Conservation (phyloP, 2,113 vertebrate species). For the Notiomystis cincta region DNA sequence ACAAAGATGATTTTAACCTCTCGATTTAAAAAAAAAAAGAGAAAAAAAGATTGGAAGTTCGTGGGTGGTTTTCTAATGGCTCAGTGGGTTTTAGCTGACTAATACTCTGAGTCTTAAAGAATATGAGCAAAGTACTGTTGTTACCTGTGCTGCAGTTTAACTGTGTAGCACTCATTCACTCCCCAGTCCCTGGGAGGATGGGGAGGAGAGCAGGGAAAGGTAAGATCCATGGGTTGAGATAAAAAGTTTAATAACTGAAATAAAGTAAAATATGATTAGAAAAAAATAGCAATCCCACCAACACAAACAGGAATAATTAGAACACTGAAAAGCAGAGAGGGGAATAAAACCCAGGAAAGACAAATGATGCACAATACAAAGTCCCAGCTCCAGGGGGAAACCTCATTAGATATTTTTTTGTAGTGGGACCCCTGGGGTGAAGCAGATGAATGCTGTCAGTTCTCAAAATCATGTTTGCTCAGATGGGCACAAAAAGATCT, state of each 20-base stretch:
- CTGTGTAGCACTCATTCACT: neutral
- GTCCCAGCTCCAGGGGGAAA: neutral
- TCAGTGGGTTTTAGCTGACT: slow-evolving; percentile 55
- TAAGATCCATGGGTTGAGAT: neutral
- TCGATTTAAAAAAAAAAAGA: neutral
- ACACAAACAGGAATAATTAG: neutral
- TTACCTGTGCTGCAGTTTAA: neutral
- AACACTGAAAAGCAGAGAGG: neutral
- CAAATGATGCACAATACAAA: neutral
- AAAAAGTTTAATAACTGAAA: neutral
- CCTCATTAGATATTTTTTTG: neutral
- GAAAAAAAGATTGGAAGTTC: neutral
- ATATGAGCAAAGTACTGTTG: neutral
- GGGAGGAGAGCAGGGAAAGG: neutral
- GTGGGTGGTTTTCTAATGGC: slow-evolving; percentile 48
- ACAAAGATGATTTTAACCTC: neutral
- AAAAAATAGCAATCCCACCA: neutral
- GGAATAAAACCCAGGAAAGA: neutral
- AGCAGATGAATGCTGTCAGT: neutral
- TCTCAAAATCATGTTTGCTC: neutral
- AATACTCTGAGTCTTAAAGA: slow-evolving; percentile 23
- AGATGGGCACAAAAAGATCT: neutral
- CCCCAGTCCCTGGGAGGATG: accelerated
- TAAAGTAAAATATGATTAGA: neutral
- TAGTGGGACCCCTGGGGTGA: neutral